phyloP scores from a whole-genome alignment of 1,140 invertebrate species.

The Lasaia peninsularis region DNA sequence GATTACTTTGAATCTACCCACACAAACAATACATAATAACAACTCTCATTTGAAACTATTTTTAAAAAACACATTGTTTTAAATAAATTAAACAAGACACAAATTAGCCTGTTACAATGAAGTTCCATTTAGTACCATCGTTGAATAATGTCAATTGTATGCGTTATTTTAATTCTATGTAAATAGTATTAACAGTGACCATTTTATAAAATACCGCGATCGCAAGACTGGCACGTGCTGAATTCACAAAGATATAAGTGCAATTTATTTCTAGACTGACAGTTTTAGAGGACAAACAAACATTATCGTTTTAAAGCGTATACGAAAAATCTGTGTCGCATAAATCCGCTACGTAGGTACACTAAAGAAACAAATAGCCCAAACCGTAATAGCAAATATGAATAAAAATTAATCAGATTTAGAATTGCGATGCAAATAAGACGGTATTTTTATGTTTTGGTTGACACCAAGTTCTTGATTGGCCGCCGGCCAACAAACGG shows the following conservation, averaged over 20 bases:
- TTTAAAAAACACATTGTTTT: no score
- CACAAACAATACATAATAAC: no score
- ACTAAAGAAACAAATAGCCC: not conserved
- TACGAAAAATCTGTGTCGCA: conserved; percentile 1
- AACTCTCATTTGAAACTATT: no score
- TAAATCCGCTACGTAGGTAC: not conserved
- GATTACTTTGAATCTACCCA: no score
- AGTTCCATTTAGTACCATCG: no score
- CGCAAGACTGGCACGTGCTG: not conserved
- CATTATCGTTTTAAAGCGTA: not conserved
- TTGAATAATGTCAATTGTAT: no score
- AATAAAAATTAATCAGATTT: conserved; percentile 12
- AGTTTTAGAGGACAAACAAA: not conserved
- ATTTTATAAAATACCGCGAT: not conserved
- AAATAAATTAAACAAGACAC: no score
- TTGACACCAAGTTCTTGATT: conserved; percentile 59
- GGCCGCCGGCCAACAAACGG: conserved; percentile 47
- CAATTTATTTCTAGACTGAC: not conserved
- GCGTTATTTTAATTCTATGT: no score
- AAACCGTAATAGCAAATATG: not conserved
- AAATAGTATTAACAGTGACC: no score
- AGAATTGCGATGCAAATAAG: conserved; percentile 16
- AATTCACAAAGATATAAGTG: not conserved
- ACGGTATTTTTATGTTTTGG: conserved; percentile 61
- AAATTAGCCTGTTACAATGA: no score